Evolutionary conservation across 2,797 vertebrate genomes (phyloP).

Genomic region (Bufotes viridis): DNA sequence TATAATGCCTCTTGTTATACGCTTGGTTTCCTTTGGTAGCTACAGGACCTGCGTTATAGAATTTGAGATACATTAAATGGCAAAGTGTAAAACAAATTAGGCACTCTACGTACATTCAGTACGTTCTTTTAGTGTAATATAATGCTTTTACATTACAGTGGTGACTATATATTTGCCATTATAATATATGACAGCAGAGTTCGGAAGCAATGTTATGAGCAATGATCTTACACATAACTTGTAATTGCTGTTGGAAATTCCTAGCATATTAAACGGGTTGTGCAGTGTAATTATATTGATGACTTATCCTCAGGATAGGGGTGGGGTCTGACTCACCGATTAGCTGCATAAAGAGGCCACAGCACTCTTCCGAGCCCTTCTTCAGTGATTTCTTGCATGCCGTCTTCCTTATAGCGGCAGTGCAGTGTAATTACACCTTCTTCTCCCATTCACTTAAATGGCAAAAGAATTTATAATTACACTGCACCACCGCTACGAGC

Average conservation of each 20-base stretch:
- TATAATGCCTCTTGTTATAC: conserved; percentile 54
- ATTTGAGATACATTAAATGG: conserved; percentile 36
- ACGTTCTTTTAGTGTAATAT: background rate
- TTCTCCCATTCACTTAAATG: too few relatives aligned
- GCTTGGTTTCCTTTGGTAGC: conserved; percentile 51
- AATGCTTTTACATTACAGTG: background rate
- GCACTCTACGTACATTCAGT: conserved; percentile 14
- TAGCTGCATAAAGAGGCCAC: background rate
- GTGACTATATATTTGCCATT: background rate
- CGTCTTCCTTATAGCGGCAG: too few relatives aligned
- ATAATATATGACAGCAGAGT: background rate
- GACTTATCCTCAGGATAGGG: too few relatives aligned
- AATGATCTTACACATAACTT: background rate
- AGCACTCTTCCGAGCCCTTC: too few relatives aligned
- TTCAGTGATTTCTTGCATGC: too few relatives aligned
- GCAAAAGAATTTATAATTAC: too few relatives aligned
- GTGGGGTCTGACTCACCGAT: background rate
- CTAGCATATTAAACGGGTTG: too few relatives aligned
- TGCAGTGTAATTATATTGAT: too few relatives aligned
- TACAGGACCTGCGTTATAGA: conserved; percentile 35
- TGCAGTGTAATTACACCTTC: too few relatives aligned
- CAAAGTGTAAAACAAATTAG: conserved; percentile 30
- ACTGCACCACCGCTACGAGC: too few relatives aligned
- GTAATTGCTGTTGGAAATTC: background rate
- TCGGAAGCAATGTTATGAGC: background rate